Percentiles rank a stretch among this genome's conserved stretches.
Evolutionary conservation across 2,888 invertebrate species (phyloP).

Genomic region (Conops quadrifasciatus): DNA sequence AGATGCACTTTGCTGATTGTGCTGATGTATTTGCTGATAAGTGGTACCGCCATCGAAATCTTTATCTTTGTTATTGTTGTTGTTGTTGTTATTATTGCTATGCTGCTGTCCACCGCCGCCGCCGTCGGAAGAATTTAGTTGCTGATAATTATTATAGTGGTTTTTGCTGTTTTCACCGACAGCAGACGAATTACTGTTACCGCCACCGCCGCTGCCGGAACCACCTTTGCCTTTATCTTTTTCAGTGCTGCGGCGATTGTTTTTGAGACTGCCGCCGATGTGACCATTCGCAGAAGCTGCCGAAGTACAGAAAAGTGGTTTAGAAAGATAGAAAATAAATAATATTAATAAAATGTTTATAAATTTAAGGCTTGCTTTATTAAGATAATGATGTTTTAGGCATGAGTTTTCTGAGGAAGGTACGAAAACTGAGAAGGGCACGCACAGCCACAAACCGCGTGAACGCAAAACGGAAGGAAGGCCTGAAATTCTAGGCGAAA

Average conservation of each 20-base stretch:
- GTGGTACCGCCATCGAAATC: constrained; percentile 55
- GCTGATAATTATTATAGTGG: constrained; percentile 52
- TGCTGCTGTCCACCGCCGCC: constrained; percentile 39
- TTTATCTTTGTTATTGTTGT: constrained; percentile 55
- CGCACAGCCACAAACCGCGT: no score
- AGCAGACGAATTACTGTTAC: constrained; percentile 42
- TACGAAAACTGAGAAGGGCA: no score
- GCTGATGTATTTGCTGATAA: constrained; percentile 46
- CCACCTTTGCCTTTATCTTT: constrained; percentile 58
- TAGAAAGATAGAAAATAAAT: constrained; percentile 14
- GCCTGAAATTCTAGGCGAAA: no score
- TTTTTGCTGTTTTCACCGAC: constrained; percentile 48
- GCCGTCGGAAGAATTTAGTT: constrained; percentile 41
- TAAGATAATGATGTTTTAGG: no score
- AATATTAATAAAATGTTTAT: not conserved
- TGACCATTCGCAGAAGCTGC: constrained; percentile 58
- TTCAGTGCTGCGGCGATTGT: constrained; percentile 62
- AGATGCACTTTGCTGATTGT: constrained; percentile 47
- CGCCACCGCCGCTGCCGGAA: constrained; percentile 31
- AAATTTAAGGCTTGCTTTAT: no score
- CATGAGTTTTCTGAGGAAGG: no score
- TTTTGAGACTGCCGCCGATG: constrained; percentile 52
- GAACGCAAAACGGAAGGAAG: no score
- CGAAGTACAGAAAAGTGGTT: constrained; percentile 16
- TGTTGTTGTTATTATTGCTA: constrained; percentile 45